Evolutionary conservation across 1,140 invertebrate genomes (phyloP), one percentile per base, ranked within the genome.

Genomic region (Manduca sexta): DNA sequence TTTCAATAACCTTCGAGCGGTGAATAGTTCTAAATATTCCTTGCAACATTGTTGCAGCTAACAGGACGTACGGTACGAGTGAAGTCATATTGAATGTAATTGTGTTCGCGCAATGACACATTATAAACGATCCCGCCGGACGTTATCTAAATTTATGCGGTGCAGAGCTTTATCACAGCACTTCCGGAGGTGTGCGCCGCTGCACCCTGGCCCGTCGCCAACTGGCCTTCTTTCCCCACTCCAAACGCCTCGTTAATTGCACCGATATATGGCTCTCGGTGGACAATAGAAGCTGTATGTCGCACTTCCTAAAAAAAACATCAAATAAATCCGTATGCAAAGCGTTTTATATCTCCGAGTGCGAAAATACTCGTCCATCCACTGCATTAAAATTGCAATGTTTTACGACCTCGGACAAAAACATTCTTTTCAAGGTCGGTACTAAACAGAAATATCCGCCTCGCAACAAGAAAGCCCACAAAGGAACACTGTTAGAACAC

Each of bases 201-300:
- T 57, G 59, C 62, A 56, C 44, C 50, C 69, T 83, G 79, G 76
- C 69, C 13, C 16, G 5, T 12, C 26, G 71, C 79, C 79, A 83
- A 67, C 64, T 78, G 70, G 73, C 76, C 61, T 52, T 61, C 52
- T 62, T 56, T 57, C 38, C 47, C 52, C 67, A 59, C 56, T 62
- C 53, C 43, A 56, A 65, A 49, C 54, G 58, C 33, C 47, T 56
- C 56, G 59, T 74, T 75, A 71, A 74, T 67, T 62, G 49, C 63
- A 65, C 66, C 66, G 74, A 71, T 69, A 77, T 61, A 66, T 57
- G 51, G 43, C 40, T 51, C 18, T 54, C 34, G 48, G 31, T 45
- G 40, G 59, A 66, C 72, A 73, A 64, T 55, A 72, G 54, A 61
- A 58, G 43, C 47, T 59, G 56, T 63, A 65, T 63, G 58, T 64